A percentile compares a stretch with the other conserved stretches of the same genome.
Evolutionary conservation across 2,113 vertebrate species (phyloP).

Genomic region (Salminus brasiliensis): DNA sequence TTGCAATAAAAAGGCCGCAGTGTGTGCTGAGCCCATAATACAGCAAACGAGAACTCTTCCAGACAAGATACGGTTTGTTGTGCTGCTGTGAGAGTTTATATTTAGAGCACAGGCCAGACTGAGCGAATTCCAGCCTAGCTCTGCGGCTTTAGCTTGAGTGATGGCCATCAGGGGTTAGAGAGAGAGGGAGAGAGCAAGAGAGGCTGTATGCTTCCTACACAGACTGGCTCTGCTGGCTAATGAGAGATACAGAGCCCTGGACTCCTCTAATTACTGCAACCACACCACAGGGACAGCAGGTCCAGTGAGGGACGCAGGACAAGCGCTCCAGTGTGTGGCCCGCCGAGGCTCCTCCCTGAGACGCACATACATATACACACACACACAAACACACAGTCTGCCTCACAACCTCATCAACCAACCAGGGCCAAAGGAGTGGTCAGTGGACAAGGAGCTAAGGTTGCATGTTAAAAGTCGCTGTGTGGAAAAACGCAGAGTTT

Average conservation of each 20-base stretch:
- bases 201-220: conserved; percentile 49
- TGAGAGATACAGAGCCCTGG: conserved; percentile 68
- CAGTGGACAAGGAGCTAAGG: conserved; percentile 5
- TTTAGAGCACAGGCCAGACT: conserved; percentile 72
- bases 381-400: conserved; percentile 23
- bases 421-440: neutral
- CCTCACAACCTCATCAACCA: conserved; percentile 34
- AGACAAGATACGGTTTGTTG: conserved; percentile 77
- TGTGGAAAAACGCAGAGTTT: too few relatives aligned
- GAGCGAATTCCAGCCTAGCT: conserved; percentile 68
- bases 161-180: conserved; percentile 45
- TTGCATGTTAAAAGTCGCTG: too few relatives aligned
- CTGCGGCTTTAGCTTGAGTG: conserved; percentile 60
- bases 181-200: conserved; percentile 23
- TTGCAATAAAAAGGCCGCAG: conserved; percentile 15
- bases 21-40: conserved; percentile 66
- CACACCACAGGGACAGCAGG: conserved; percentile 58
- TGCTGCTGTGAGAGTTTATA: conserved; percentile 68
- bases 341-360: conserved; percentile 27
- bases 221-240: conserved; percentile 72
- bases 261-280: conserved; percentile 73
- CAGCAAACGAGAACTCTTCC: conserved; percentile 50
- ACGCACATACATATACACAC: conserved; percentile 6
- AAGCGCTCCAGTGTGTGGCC: conserved; percentile 49
- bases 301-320: conserved; percentile 39